Evolutionary conservation across 2,888 invertebrate genomes (phyloP).

Genomic region (Chironomus tentans): DNA sequence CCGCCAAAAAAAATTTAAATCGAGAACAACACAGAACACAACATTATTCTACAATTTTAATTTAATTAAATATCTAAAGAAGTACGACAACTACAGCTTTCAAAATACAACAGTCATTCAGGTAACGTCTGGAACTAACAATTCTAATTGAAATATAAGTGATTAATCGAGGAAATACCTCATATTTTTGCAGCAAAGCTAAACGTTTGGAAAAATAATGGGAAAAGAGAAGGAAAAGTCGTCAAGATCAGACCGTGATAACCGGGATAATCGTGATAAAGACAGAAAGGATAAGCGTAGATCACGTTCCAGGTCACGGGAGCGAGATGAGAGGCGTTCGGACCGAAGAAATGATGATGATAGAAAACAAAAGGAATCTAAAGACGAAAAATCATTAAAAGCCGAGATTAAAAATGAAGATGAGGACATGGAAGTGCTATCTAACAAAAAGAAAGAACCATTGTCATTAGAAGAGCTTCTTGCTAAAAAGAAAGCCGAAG

Average conservation of each 20-base stretch:
- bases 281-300: neutral
- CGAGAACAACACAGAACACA: neutral
- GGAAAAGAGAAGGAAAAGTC: neutral
- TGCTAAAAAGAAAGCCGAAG: conserved; percentile 92
- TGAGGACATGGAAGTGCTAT: neutral
- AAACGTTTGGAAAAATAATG: conserved; percentile 1
- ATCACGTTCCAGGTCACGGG: conserved; percentile 1
- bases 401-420: neutral
- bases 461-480: conserved; percentile 91
- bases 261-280: neutral
- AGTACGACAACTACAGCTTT: neutral
- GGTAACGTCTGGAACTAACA: too few relatives aligned
- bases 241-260: neutral
- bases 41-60: neutral
- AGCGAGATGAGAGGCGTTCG: neutral
- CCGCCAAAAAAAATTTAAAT: neutral
- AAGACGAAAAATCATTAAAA: conserved; percentile 10
- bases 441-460: conserved; percentile 57
- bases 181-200: neutral
- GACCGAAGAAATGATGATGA: neutral
- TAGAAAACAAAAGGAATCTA: neutral
- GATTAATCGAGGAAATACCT: neutral
- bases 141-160: too few relatives aligned
- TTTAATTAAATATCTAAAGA: neutral
- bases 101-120: neutral